Conservation (phyloP, 1,140 invertebrate genomes). For the Tigriopus japonicus region DNA sequence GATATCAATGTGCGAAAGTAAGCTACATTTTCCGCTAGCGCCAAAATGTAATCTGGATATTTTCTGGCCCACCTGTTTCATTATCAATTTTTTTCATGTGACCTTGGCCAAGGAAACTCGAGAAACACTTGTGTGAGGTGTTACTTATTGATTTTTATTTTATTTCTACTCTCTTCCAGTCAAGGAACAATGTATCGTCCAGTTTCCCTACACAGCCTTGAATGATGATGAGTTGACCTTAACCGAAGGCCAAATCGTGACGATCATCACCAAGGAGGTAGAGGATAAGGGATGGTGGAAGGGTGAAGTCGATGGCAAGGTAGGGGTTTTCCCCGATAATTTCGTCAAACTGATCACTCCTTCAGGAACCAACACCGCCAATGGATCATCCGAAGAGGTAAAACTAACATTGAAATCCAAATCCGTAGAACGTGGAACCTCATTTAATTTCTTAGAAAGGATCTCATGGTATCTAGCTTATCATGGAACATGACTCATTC, state of each 20-base stretch:
- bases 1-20: no score
- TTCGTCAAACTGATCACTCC: no score
- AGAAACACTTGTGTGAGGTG: no score
- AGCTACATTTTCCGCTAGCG: no score
- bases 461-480: slow-evolving; percentile 18
- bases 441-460: slow-evolving; percentile 14
- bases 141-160: slow-evolving; percentile 2
- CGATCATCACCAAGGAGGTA: slow-evolving; percentile 60
- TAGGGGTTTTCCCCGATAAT: slow-evolving; percentile 70
- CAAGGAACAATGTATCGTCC: slow-evolving; percentile 56
- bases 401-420: no score
- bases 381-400: no score
- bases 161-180: slow-evolving; percentile 23
- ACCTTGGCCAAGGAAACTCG: no score
- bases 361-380: no score
- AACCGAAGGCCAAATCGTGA: slow-evolving; percentile 71
- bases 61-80: no score
- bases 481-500: slow-evolving; percentile 19
- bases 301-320: slow-evolving; percentile 67
- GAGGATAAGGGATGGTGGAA: slow-evolving; percentile 90
- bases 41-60: no score
- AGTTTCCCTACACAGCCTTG: slow-evolving; percentile 70
- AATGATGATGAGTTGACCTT: slow-evolving; percentile 86
- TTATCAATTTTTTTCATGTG: no score
- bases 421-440: no score